A percentile compares a stretch with the other conserved stretches of the same genome.
Conservation (phyloP, 2,797 vertebrate genomes). For the Lindbergichthys nudifrons region DNA sequence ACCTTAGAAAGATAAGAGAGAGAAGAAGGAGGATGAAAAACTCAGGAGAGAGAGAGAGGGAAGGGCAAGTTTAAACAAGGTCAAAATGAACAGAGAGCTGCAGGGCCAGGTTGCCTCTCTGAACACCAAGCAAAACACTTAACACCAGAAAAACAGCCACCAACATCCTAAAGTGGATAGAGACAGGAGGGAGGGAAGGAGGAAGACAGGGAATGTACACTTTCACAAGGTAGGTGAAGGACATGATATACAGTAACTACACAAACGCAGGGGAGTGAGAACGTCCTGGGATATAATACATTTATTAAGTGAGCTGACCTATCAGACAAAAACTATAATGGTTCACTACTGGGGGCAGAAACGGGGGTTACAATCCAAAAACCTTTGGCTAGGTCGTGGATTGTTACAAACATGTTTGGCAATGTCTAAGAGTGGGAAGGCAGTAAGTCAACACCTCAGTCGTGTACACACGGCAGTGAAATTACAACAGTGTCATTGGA, state of each 20-base stretch:
- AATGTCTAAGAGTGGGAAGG: neutral
- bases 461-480: neutral
- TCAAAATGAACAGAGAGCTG: conserved; percentile 68
- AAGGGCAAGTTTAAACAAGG: conserved; percentile 68
- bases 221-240: conserved; percentile 41
- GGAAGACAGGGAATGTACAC: conserved; percentile 6
- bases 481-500: neutral
- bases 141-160: conserved; percentile 51
- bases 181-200: conserved; percentile 5
- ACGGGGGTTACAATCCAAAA: neutral
- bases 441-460: neutral
- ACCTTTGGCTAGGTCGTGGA: neutral
- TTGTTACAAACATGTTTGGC: neutral
- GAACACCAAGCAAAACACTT: conserved; percentile 63
- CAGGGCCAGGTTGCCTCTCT: conserved; percentile 54
- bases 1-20: conserved; percentile 50
- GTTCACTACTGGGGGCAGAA: neutral
- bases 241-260: conserved; percentile 11
- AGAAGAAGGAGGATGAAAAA: conserved; percentile 31
- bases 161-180: conserved; percentile 53
- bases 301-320: conserved; percentile 1
- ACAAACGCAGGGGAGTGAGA: neutral
- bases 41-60: conserved; percentile 41
- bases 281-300: neutral
- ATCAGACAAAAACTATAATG: neutral